These are phyloP conservation scores for Brachyalestes nurse DNA, from an alignment of 2,797 vertebrate genomes.

Conservation along the genomic window DNA sequence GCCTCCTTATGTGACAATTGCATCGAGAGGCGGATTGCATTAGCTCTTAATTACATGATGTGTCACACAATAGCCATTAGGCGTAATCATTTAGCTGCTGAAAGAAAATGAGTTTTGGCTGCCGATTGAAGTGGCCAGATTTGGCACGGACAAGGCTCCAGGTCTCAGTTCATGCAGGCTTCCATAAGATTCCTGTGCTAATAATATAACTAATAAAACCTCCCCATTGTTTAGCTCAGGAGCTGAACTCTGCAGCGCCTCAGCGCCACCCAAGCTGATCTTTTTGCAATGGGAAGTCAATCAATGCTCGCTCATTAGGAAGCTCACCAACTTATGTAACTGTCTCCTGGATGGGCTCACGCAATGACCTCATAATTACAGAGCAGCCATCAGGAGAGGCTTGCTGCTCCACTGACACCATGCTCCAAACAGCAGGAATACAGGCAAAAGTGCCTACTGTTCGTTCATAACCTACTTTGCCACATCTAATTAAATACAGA, in stretches of 20 bases:
- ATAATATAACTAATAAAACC: conserved; percentile 64
- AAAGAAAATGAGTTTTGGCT: conserved; percentile 74
- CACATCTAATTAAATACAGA: conserved; percentile 51
- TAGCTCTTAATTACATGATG: conserved; percentile 80
- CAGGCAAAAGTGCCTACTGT: conserved; percentile 43
- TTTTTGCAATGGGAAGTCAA: conserved; percentile 76
- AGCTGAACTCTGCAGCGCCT: conserved; percentile 52
- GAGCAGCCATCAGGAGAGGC: conserved; percentile 76
- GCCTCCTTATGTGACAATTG: conserved; percentile 72
- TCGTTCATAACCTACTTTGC: conserved; percentile 44
- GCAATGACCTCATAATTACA: conserved; percentile 83
- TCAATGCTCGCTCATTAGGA: conserved; percentile 87
- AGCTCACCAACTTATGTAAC: conserved; percentile 83
- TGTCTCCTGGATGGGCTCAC: conserved; percentile 83
- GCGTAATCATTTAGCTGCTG: conserved; percentile 77
- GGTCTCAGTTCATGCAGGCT: conserved; percentile 73
- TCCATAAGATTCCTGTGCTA: conserved; percentile 61
- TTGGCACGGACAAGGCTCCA: conserved; percentile 64
- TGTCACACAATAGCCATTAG: conserved; percentile 76
- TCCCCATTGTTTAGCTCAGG: conserved; percentile 55
- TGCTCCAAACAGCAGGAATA: conserved; percentile 44
- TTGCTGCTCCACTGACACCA: conserved; percentile 57
- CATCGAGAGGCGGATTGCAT: conserved; percentile 73
- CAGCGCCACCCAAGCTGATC: conserved; percentile 61
- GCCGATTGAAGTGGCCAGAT: conserved; percentile 74